phyloP scores from a whole-genome alignment of 2,113 vertebrate genomes.

The Stercorarius parasiticus region DNA sequence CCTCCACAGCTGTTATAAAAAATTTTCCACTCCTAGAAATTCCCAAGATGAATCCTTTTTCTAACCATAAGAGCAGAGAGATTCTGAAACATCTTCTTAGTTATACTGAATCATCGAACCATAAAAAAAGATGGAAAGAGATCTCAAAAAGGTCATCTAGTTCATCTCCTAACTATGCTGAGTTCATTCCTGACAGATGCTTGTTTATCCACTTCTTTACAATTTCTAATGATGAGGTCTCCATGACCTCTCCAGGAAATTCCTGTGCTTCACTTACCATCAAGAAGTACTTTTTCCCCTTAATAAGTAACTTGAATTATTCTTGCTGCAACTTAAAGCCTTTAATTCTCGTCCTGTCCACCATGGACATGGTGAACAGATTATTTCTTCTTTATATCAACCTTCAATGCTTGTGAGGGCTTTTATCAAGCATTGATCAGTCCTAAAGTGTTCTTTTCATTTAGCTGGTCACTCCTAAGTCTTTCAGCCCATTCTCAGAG shows the following conservation, averaged over 20 bases:
- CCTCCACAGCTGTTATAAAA: neutral
- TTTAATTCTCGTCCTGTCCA: neutral
- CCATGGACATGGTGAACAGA: neutral
- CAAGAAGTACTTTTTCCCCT: neutral
- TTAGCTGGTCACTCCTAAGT: neutral
- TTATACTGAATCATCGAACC: neutral
- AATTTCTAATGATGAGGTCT: constrained; percentile 25
- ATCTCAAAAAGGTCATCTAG: neutral
- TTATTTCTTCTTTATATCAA: neutral
- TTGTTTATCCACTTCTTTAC: constrained; percentile 29
- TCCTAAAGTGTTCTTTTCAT: neutral
- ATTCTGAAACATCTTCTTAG: neutral
- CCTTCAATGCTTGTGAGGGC: neutral
- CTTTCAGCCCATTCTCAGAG: neutral
- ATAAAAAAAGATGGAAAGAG: neutral
- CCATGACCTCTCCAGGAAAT: constrained; percentile 50
- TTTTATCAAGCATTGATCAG: neutral
- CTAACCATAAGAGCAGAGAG: neutral
- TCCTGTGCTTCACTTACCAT: constrained; percentile 41
- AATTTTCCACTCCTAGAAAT: neutral
- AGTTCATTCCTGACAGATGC: neutral
- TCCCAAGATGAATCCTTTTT: neutral
- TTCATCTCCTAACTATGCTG: neutral
- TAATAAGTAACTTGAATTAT: constrained; percentile 42
- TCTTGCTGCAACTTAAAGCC: neutral